These are phyloP conservation scores for Calliopum simillimum DNA, from an alignment of 2,888 invertebrate genomes.

Conservation along the genomic window DNA sequence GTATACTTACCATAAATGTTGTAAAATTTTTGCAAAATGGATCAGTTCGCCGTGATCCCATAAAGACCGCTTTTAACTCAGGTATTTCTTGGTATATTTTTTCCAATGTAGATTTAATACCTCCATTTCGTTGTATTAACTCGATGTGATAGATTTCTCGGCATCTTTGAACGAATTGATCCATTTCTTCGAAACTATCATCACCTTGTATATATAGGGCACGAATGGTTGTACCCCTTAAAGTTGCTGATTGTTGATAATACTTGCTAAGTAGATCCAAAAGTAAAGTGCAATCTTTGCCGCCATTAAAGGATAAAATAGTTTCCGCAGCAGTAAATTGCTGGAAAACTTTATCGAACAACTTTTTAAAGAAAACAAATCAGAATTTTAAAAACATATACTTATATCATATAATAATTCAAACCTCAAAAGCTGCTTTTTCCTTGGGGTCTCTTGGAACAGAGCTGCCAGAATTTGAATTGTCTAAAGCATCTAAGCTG, in stretches of 20 bases:
- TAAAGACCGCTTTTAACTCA: conserved; percentile 83
- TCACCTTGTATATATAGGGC: conserved; percentile 84
- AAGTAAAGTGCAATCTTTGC: conserved; percentile 97
- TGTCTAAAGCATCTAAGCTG: not conserved
- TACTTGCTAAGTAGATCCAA: conserved; percentile 74
- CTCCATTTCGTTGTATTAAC: conserved; percentile 75
- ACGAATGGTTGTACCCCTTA: conserved; percentile 70
- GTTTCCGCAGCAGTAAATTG: conserved; percentile 79
- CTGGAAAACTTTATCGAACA: conserved; percentile 73
- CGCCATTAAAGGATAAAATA: conserved; percentile 96
- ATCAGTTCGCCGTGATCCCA: conserved; percentile 93
- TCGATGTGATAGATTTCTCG: conserved; percentile 79
- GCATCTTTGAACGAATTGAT: conserved; percentile 82
- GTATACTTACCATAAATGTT: conserved; percentile 75
- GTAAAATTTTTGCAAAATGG: conserved; percentile 79
- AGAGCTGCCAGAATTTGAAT: not conserved
- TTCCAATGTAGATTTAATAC: conserved; percentile 79
- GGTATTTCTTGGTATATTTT: conserved; percentile 72
- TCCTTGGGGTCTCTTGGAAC: conserved; percentile 4
- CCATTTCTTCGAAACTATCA: conserved; percentile 87
- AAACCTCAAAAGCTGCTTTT: conserved; percentile 10
- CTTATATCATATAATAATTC: not conserved
- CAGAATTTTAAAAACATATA: not conserved
- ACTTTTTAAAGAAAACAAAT: conserved; percentile 67
- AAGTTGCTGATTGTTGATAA: conserved; percentile 56